Base-by-base conservation (phyloP, 1,140 invertebrate species). In the Drosophila azteca region DNA sequence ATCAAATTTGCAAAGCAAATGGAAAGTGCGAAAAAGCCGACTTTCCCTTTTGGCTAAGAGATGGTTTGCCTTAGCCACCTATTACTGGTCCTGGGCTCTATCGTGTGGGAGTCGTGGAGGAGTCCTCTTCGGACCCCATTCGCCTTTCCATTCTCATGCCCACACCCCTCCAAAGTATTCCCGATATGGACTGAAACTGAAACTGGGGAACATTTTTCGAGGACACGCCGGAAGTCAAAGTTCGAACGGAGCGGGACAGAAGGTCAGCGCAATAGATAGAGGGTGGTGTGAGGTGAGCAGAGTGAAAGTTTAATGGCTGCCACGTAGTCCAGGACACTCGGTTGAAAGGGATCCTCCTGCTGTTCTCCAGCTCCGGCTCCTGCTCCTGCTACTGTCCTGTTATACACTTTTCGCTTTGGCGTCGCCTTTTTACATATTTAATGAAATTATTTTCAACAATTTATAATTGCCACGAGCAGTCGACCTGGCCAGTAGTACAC, bases 381-480 rank as follows among this genome's bases (percentile, higher is more conserved):
- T 5, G 5, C 24, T 26, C 24, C 24, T 26, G 24, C 4, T 26
- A 4, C 11, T 66, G 29, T 46, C 54, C 67, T 72, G 39, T 73
- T 81, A 72, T 78, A 78, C 74, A 68, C 66, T 79, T 50, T 65
- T 70, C 78, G 76, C 79, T 87, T 76, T 74, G 64, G 63, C 68
- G 73, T 64, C 55, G 75, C 83, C 67, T 88, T 87, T 87, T 87
- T 88, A 88, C 83, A 87, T 87, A 79, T 87, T 87, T 88, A 87
- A 87, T 87, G 83, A 88, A 87, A 87, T 87, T 87, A 87, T 87
- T 88, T 88, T 83, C 83, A 88, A 87, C 83, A 88, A 87, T 87
- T 87, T 87, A 87, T 87, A 87, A 87, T 87, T 87, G 83, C 83
- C 79, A 88, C 79, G 83, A 72, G 76, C 83, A 87, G 66, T 79